phyloP scores from a whole-genome alignment of 2,797 vertebrate species.

The Macroramphosus scolopax region DNA sequence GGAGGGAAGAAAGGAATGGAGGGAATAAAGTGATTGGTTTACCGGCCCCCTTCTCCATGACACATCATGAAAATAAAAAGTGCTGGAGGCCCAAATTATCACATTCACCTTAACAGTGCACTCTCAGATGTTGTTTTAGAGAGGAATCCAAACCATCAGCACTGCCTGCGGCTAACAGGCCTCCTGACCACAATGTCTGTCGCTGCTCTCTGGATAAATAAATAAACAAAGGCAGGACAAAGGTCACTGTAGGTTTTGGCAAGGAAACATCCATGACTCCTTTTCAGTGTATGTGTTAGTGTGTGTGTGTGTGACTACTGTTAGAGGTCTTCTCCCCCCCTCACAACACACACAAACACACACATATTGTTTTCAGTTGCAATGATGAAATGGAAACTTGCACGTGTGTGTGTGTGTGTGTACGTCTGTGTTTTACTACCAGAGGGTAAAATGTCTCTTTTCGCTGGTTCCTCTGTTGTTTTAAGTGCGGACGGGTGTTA shows the following conservation, averaged over 20 bases:
- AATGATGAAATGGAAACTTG: slow-evolving; percentile 58
- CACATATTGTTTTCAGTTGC: slow-evolving; percentile 43
- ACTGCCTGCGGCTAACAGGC: slow-evolving; percentile 70
- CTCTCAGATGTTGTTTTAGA: slow-evolving; percentile 79
- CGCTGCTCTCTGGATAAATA: slow-evolving; percentile 75
- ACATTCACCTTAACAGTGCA: slow-evolving; percentile 80
- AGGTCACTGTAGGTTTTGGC: slow-evolving; percentile 75
- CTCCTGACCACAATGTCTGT: slow-evolving; percentile 73
- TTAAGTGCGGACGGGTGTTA: slow-evolving; percentile 18
- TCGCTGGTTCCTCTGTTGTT: slow-evolving; percentile 17
- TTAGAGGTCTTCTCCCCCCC: slow-evolving; percentile 36
- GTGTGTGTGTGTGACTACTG: slow-evolving; percentile 38
- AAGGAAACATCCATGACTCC: slow-evolving; percentile 48
- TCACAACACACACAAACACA: too few relatives aligned
- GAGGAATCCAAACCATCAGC: slow-evolving; percentile 73
- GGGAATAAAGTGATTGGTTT: slow-evolving; percentile 79
- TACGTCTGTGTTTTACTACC: slow-evolving; percentile 36
- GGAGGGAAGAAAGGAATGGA: slow-evolving; percentile 23
- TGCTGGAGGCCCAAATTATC: slow-evolving; percentile 78
- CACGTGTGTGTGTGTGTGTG: slow-evolving; percentile 23
- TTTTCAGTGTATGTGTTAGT: slow-evolving; percentile 9
- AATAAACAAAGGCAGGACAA: slow-evolving; percentile 77
- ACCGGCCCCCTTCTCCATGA: slow-evolving; percentile 74
- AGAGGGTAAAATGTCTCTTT: slow-evolving; percentile 4
- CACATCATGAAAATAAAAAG: slow-evolving; percentile 83